Conservation (phyloP, 2,888 invertebrate species). For the Coleophora flavipennella region DNA sequence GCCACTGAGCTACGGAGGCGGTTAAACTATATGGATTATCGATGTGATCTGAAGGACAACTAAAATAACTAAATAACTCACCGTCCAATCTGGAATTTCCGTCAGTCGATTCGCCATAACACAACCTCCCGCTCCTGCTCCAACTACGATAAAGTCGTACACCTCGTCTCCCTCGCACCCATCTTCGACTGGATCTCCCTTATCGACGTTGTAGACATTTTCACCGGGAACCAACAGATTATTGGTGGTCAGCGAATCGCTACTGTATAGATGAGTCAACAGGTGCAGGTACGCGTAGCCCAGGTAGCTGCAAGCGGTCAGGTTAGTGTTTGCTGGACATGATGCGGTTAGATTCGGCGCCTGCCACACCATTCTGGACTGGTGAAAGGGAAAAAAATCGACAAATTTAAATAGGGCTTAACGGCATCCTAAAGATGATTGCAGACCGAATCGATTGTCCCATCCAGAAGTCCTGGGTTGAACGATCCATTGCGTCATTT, state of each 20-base stretch:
- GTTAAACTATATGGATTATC: too few species aligned
- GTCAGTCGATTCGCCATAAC: slow-evolving; percentile 44
- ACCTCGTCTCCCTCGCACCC: slow-evolving; percentile 17
- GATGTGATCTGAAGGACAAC: too few species aligned
- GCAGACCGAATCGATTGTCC: too few species aligned
- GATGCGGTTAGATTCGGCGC: slow-evolving; percentile 25
- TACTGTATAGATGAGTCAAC: slow-evolving; percentile 33
- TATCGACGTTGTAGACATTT: not conserved
- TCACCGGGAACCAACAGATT: not conserved
- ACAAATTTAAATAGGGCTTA: too few species aligned
- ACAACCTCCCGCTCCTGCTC: slow-evolving; percentile 46
- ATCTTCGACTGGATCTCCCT: slow-evolving; percentile 6
- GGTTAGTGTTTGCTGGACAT: slow-evolving; percentile 28
- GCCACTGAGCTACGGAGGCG: too few species aligned
- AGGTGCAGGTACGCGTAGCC: slow-evolving; percentile 37
- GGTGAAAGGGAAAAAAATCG: not conserved
- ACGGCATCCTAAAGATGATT: too few species aligned
- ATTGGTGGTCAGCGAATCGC: slow-evolving; percentile 14
- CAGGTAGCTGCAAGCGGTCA: slow-evolving; percentile 35
- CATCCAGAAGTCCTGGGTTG: too few species aligned
- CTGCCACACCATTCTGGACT: slow-evolving; percentile 20
- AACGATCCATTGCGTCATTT: too few species aligned
- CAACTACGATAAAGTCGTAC: slow-evolving; percentile 50
- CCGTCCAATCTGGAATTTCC: slow-evolving; percentile 34
- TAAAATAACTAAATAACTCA: too few species aligned